phyloP scores from a whole-genome alignment of 2,797 vertebrate genomes.

The Chloroceryle amazona region DNA sequence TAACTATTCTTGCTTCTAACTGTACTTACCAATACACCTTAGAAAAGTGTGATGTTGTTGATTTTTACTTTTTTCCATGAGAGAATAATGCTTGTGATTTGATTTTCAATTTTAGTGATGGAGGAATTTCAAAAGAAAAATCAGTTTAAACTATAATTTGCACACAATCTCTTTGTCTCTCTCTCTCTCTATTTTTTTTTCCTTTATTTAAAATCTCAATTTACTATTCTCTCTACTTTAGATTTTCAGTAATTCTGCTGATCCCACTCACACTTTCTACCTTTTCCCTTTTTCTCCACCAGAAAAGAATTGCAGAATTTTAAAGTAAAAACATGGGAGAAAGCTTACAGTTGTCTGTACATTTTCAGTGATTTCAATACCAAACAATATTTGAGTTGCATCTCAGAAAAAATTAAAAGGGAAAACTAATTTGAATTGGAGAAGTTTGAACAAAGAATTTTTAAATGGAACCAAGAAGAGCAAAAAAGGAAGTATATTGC shows the following conservation, averaged over 20 bases:
- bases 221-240: neutral
- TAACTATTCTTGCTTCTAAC: neutral
- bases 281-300: neutral
- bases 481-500: neutral
- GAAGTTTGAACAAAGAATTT: neutral
- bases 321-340: neutral
- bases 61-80: neutral
- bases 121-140: neutral
- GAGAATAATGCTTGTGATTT: neutral
- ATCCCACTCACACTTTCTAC: neutral
- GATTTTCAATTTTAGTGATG: neutral
- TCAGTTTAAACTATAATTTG: neutral
- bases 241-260: neutral
- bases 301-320: neutral
- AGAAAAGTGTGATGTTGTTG: neutral
- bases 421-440: neutral
- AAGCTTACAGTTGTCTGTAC: neutral
- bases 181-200: no score
- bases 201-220: neutral
- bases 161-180: neutral
- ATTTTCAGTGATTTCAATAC: neutral
- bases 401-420: neutral
- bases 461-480: neutral
- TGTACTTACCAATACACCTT: neutral
- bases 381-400: neutral